These are phyloP conservation scores for Calycopis cecrops DNA, from an alignment of 1,140 invertebrate species.

Conservation along the genomic window DNA sequence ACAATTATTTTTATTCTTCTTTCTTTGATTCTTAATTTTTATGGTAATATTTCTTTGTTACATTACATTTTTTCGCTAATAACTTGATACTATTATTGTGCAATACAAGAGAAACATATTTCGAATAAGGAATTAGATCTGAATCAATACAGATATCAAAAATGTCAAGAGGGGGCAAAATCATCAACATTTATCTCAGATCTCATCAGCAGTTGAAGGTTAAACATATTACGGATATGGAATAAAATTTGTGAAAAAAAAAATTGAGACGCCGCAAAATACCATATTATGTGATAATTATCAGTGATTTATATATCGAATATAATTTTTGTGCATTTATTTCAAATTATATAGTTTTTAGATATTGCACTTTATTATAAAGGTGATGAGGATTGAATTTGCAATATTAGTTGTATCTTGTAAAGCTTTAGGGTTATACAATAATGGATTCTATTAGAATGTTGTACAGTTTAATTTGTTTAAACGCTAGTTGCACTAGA, in stretches of 20 bases:
- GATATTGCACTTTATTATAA: not conserved
- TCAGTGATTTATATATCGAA: not conserved
- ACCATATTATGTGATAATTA: not conserved
- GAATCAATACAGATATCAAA: too few relatives aligned
- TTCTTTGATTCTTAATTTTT: too few relatives aligned
- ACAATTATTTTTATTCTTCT: too few relatives aligned
- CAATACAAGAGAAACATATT: too few relatives aligned
- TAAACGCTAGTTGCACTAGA: too few relatives aligned
- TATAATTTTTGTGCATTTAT: not conserved
- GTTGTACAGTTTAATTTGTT: not conserved
- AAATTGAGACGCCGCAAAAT: too few relatives aligned
- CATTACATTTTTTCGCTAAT: too few relatives aligned
- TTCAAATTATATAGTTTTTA: conserved; percentile 1
- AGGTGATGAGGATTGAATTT: conserved; percentile 5
- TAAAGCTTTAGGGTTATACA: not conserved
- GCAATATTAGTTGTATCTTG: conserved; percentile 9
- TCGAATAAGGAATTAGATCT: too few relatives aligned
- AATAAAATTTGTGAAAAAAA: not conserved
- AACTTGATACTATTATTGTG: too few relatives aligned
- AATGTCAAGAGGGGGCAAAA: too few relatives aligned
- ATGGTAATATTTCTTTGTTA: too few relatives aligned
- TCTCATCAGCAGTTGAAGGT: not conserved
- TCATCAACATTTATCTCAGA: too few relatives aligned
- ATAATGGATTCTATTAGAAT: not conserved
- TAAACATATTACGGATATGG: not conserved